phyloP scores from a whole-genome alignment of 2,113 vertebrate genomes.

The Drymodes brunneopygia region DNA sequence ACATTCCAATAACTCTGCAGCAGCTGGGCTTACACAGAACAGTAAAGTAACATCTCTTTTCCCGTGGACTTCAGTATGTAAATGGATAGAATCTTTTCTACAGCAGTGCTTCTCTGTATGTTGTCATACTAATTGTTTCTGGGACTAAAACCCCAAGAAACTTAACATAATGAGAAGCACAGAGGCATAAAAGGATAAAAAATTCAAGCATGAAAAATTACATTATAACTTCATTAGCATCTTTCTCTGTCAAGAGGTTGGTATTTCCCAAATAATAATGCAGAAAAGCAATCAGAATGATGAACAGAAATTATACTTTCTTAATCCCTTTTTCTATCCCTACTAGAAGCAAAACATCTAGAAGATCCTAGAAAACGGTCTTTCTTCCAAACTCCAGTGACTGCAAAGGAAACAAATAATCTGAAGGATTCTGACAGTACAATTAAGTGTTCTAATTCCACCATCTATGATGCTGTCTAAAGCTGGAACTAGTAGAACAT shows the following conservation, averaged over 20 bases:
- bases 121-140: not conserved
- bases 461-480: not conserved
- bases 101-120: not conserved
- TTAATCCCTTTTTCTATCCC: not conserved
- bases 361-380: not conserved
- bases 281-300: not conserved
- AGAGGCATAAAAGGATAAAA: not conserved
- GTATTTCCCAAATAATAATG: not conserved
- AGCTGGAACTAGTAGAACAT: not conserved
- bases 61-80: not conserved
- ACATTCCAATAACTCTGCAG: not conserved
- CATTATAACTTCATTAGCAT: not conserved
- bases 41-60: not conserved
- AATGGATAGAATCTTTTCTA: not conserved
- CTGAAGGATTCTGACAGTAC: not conserved
- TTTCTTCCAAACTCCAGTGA: not conserved
- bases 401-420: not conserved
- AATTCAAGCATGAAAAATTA: not conserved
- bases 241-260: not conserved
- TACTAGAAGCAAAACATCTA: slow-evolving; percentile 2
- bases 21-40: not conserved
- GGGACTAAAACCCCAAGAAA: not conserved
- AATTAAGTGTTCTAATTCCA: not conserved
- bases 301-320: not conserved
- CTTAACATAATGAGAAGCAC: not conserved